phyloP scores from a whole-genome alignment of 2,113 vertebrate species.

The Amphilophus citrinellus region DNA sequence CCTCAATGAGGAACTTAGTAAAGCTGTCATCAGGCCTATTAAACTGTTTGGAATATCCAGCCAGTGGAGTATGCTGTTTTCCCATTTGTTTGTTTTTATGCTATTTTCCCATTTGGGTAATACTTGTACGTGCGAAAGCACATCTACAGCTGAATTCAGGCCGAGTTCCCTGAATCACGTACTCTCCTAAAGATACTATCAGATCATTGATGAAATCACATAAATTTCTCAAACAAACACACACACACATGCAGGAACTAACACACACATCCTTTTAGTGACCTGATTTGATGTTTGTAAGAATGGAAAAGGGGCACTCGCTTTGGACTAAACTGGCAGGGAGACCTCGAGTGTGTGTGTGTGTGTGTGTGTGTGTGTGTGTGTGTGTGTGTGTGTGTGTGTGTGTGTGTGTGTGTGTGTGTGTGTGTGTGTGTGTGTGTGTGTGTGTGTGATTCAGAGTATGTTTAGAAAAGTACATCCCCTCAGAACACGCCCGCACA shows the following conservation, averaged over 20 bases:
- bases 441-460: conserved; percentile 9
- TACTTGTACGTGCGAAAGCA: conserved; percentile 38
- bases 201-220: conserved; percentile 32
- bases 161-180: conserved; percentile 49
- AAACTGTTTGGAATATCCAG: conserved; percentile 68
- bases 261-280: conserved; percentile 53
- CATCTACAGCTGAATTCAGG: not conserved
- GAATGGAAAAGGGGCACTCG: conserved; percentile 40
- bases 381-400: no score
- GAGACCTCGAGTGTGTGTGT: conserved; percentile 15
- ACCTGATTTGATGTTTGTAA: conserved; percentile 43
- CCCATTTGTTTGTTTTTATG: conserved; percentile 40
- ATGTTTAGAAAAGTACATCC: conserved; percentile 73
- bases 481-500: conserved; percentile 53
- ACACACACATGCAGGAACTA: not conserved
- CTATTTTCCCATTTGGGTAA: conserved; percentile 23
- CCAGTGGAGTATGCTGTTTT: conserved; percentile 35
- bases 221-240: conserved; percentile 13
- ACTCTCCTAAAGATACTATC: conserved; percentile 30
- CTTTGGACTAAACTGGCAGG: conserved; percentile 34
- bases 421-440: not conserved
- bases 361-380: no score
- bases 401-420: no score
- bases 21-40: conserved; percentile 77
- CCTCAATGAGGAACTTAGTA: conserved; percentile 73